A percentile compares a stretch with the other conserved stretches of the same genome.
These are phyloP conservation scores for Strongylocentrotus purpuratus DNA, from an alignment of 35 echinoderm and acorn worm species.

Conservation along the genomic window DNA sequence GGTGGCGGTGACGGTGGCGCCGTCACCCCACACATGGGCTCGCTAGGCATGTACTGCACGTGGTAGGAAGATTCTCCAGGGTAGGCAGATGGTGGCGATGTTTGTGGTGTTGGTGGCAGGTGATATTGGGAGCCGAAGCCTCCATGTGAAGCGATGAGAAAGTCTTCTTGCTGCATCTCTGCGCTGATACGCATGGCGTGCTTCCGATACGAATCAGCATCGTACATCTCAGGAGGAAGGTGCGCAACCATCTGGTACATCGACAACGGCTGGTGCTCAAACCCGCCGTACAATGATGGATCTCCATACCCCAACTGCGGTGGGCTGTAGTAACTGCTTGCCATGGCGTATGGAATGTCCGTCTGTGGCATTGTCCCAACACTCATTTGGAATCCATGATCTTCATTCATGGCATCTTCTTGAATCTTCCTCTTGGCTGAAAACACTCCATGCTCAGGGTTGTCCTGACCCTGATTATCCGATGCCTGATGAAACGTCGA, in stretches of 20 bases:
- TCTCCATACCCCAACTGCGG: slow-evolving; percentile 24
- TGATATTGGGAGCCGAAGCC: slow-evolving; percentile 52
- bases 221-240: slow-evolving; percentile 92
- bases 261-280: slow-evolving; percentile 75
- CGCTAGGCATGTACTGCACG: slow-evolving; percentile 60
- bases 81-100: slow-evolving; percentile 69
- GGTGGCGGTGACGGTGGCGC: slow-evolving; percentile 63
- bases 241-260: slow-evolving; percentile 98
- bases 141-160: slow-evolving; percentile 35
- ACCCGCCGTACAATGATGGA: neutral
- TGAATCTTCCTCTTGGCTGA: slow-evolving; percentile 8
- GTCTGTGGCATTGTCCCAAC: slow-evolving; percentile 39
- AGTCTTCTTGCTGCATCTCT: slow-evolving; percentile 55
- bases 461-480: slow-evolving; percentile 75
- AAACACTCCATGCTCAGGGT: slow-evolving; percentile 54
- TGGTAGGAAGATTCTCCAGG: slow-evolving; percentile 45
- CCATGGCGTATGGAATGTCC: slow-evolving; percentile 22
- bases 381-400: slow-evolving; percentile 48
- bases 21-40: slow-evolving; percentile 29
- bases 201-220: slow-evolving; percentile 76
- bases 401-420: slow-evolving; percentile 23
- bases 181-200: slow-evolving; percentile 80
- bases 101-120: slow-evolving; percentile 73
- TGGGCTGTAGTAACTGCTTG: slow-evolving; percentile 40
- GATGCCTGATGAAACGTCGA: slow-evolving; percentile 86